Percentiles rank a stretch among this genome's conserved stretches.
Conservation (phyloP, 2,113 vertebrate genomes). For the Muntiacus reevesi region DNA sequence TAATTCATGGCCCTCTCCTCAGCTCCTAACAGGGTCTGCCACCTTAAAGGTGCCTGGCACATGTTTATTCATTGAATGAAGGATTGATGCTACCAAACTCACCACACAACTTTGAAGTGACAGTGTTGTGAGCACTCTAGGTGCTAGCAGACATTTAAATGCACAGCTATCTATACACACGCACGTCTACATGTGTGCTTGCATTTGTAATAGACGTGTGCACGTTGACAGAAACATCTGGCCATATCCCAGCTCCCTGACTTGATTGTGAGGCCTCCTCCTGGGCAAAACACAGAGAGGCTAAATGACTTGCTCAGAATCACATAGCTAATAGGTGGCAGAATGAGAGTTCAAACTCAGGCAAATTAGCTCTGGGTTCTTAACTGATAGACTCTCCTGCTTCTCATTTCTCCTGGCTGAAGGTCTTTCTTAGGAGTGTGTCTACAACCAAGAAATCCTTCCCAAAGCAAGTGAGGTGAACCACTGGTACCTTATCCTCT, state of each 20-base stretch:
- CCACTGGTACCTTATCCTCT: background rate
- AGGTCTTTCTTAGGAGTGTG: background rate
- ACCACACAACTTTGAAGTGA: slow-evolving; percentile 32
- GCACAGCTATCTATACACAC: background rate
- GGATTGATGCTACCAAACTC: slow-evolving; percentile 38
- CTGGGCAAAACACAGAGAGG: background rate
- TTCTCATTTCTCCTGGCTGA: background rate
- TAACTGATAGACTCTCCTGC: background rate
- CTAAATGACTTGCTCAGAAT: background rate
- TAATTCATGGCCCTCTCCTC: slow-evolving; percentile 61
- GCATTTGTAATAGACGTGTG: background rate
- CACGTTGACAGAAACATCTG: background rate
- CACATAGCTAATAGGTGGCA: background rate
- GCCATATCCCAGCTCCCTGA: background rate
- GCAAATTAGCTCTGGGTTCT: background rate
- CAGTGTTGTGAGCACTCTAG: background rate
- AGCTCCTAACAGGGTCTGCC: slow-evolving; percentile 53
- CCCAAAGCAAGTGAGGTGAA: background rate
- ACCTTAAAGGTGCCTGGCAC: slow-evolving; percentile 52
- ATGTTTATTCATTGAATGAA: slow-evolving; percentile 68
- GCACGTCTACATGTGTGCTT: background rate
- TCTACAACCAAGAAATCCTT: background rate
- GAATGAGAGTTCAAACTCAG: background rate
- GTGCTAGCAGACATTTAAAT: background rate
- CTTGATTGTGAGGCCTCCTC: background rate